phyloP scores from a whole-genome alignment of 2,797 vertebrate species.

The Trichosurus vulpecula region DNA sequence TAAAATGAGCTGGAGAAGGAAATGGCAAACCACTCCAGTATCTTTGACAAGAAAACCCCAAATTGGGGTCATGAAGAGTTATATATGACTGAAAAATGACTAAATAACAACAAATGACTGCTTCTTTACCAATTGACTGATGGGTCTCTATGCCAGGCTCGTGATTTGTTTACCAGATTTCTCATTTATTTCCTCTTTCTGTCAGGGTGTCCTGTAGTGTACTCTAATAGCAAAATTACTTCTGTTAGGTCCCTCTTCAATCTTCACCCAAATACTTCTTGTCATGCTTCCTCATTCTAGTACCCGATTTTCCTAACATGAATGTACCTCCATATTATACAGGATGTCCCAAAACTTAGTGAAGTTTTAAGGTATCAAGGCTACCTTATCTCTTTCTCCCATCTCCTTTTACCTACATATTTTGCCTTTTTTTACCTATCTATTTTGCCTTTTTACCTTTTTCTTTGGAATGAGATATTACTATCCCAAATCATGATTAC shows the following conservation, averaged over 20 bases:
- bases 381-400: not conserved
- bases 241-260: not conserved
- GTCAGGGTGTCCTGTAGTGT: not conserved
- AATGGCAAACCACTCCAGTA: not conserved
- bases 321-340: not conserved
- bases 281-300: not conserved
- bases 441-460: not conserved
- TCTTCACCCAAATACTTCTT: not conserved
- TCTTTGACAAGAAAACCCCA: not conserved
- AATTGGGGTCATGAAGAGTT: not conserved
- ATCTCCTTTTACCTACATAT: not conserved
- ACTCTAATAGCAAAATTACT: not conserved
- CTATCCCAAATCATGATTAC: not conserved
- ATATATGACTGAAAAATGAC: not conserved
- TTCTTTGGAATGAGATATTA: not conserved
- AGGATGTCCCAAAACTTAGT: not conserved
- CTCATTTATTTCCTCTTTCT: not conserved
- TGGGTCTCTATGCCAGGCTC: not conserved
- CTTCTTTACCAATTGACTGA: not conserved
- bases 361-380: not conserved
- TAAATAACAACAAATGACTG: not conserved
- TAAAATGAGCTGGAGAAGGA: not conserved
- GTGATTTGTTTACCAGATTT: not conserved
- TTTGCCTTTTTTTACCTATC: not conserved
- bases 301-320: not conserved